Evolutionary conservation across 2,888 invertebrate genomes (phyloP).

Genomic region (Junonia oenone): DNA sequence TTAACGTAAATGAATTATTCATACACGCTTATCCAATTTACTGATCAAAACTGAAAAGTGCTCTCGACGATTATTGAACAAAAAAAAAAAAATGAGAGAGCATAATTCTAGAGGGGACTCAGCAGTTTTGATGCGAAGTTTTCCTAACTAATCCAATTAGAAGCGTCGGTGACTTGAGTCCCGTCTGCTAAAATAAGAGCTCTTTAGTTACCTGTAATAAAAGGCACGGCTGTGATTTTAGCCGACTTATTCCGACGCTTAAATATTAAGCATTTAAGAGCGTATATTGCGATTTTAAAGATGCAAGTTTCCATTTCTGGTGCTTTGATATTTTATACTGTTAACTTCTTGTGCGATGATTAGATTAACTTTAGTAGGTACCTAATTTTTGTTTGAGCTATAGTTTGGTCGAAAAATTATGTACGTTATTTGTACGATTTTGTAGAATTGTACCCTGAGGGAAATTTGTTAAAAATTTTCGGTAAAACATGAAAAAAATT

Average conservation of each 20-base stretch:
- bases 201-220: constrained; percentile 28
- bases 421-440: too few relatives aligned
- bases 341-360: neutral
- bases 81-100: constrained; percentile 16
- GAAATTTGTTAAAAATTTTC: too few relatives aligned
- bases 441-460: too few relatives aligned
- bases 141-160: constrained; percentile 69
- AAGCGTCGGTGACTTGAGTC: constrained; percentile 28
- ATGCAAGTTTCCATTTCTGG: neutral
- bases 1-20: constrained; percentile 6
- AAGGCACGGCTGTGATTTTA: constrained; percentile 25
- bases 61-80: constrained; percentile 13
- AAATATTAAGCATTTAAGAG: constrained; percentile 20
- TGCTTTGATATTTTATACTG: neutral
- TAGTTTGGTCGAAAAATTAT: too few relatives aligned
- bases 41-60: constrained; percentile 9
- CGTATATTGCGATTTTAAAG: constrained; percentile 1
- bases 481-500: too few relatives aligned
- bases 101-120: constrained; percentile 44
- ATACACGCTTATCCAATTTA: constrained; percentile 14
- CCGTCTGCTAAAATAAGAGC: constrained; percentile 27
- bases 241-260: constrained; percentile 19
- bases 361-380: neutral
- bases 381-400: too few relatives aligned
- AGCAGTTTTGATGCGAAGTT: constrained; percentile 46